These are phyloP conservation scores for Hydrotaea cyrtoneurina DNA, from an alignment of 2,888 invertebrate species.

Conservation along the genomic window DNA sequence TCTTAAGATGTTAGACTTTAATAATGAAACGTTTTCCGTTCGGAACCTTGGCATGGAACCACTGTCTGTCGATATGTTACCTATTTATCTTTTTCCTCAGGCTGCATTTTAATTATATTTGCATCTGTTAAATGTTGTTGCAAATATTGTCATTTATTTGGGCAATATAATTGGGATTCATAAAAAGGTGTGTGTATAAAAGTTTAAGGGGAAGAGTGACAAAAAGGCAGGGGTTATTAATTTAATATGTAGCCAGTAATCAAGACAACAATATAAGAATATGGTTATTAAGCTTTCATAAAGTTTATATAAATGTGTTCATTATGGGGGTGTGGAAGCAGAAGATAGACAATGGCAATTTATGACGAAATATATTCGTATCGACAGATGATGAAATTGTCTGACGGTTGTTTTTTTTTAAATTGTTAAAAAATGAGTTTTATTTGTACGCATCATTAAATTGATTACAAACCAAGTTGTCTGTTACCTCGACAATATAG, in stretches of 20 bases:
- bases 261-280: neutral
- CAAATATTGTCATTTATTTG: slow-evolving; percentile 17
- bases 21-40: too few species aligned
- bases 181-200: neutral
- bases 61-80: neutral
- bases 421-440: too few species aligned
- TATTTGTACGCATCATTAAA: too few species aligned
- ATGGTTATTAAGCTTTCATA: neutral
- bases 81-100: neutral
- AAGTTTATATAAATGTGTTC: neutral
- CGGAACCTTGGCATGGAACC: too few species aligned
- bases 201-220: neutral
- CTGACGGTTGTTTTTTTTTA: too few species aligned
- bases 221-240: neutral
- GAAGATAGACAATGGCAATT: neutral
- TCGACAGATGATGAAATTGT: too few species aligned
- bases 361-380: neutral
- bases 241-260: neutral
- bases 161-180: neutral
- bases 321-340: neutral
- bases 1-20: too few species aligned
- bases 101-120: slow-evolving; percentile 33
- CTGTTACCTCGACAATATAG: too few species aligned
- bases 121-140: slow-evolving; percentile 24
- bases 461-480: too few species aligned